A percentile compares a stretch with the other conserved stretches of the same genome.
Evolutionary conservation across 2,888 invertebrate genomes (phyloP).

Genomic region (Lasioglossum zephyrum): DNA sequence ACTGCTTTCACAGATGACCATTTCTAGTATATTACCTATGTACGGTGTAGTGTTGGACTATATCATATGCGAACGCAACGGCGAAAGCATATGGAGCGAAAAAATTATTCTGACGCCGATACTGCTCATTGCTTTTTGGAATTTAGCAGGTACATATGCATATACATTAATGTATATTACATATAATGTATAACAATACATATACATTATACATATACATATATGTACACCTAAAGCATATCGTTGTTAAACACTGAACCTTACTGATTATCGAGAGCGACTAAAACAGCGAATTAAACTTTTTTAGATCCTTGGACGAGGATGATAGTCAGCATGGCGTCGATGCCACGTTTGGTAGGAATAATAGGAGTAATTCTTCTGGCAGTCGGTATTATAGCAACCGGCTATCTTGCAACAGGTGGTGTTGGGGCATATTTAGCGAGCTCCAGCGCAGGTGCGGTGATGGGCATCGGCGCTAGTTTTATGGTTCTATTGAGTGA

Average conservation of each 20-base stretch:
- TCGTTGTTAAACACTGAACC: not conserved
- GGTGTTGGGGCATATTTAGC: conserved; percentile 80
- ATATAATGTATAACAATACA: too few relatives aligned
- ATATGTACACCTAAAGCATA: not conserved
- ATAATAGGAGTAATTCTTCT: conserved; percentile 77
- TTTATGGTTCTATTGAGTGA: conserved; percentile 76
- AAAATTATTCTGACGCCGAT: conserved; percentile 87
- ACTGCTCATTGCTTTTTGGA: conserved; percentile 86
- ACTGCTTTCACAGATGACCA: conserved; percentile 74
- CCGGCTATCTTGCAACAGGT: conserved; percentile 80
- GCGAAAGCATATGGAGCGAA: conserved; percentile 86
- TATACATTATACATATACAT: too few relatives aligned
- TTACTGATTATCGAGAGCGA: not conserved
- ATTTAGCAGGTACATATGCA: conserved; percentile 84
- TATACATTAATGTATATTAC: too few relatives aligned
- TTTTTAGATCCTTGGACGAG: conserved; percentile 87
- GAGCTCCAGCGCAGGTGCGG: conserved; percentile 78
- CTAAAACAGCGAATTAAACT: not conserved
- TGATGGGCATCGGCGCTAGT: conserved; percentile 81
- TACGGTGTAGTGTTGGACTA: conserved; percentile 76
- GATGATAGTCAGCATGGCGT: conserved; percentile 84
- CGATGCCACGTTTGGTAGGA: conserved; percentile 76
- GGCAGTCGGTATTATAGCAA: conserved; percentile 76
- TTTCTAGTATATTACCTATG: conserved; percentile 79
- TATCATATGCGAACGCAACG: conserved; percentile 58